Evolutionary conservation across 2,888 invertebrate species (phyloP).

Genomic region (Autographa pulchrina): DNA sequence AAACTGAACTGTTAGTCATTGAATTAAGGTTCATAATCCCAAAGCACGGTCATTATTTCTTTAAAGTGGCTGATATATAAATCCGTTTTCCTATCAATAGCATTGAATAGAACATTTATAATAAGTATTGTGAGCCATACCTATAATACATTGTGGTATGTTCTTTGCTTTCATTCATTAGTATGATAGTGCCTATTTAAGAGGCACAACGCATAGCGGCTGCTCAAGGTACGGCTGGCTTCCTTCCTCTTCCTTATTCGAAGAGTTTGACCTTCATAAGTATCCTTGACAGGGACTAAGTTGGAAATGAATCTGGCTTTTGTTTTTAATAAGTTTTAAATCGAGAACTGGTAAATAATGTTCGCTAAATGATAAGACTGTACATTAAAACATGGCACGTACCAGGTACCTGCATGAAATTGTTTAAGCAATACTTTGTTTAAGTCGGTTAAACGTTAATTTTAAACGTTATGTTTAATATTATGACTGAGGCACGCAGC

Average conservation of each 20-base stretch:
- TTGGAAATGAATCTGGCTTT: background rate
- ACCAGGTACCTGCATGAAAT: too few relatives aligned
- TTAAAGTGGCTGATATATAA: too few relatives aligned
- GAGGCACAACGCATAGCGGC: conserved; percentile 28
- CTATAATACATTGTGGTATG: background rate
- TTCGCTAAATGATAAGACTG: too few relatives aligned
- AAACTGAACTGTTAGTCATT: too few relatives aligned
- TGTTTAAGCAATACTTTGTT: too few relatives aligned
- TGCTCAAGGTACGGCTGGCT: conserved; percentile 32
- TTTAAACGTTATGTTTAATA: too few relatives aligned
- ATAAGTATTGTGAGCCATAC: background rate
- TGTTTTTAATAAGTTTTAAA: background rate
- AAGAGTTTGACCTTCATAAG: conserved; percentile 20
- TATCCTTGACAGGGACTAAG: conserved; percentile 1
- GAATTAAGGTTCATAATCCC: too few relatives aligned
- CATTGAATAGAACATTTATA: background rate
- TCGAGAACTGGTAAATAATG: too few relatives aligned
- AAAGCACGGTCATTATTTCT: too few relatives aligned
- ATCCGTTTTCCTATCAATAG: background rate
- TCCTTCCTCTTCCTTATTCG: conserved; percentile 50
- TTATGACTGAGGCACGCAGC: too few relatives aligned
- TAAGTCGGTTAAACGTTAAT: too few relatives aligned
- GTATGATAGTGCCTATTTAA: conserved; percentile 21
- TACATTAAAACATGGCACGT: too few relatives aligned
- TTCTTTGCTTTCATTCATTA: conserved; percentile 17